Percentiles rank a stretch among this genome's conserved stretches.
Conservation (phyloP, 2,888 invertebrate genomes). For the Coleophora deauratella region DNA sequence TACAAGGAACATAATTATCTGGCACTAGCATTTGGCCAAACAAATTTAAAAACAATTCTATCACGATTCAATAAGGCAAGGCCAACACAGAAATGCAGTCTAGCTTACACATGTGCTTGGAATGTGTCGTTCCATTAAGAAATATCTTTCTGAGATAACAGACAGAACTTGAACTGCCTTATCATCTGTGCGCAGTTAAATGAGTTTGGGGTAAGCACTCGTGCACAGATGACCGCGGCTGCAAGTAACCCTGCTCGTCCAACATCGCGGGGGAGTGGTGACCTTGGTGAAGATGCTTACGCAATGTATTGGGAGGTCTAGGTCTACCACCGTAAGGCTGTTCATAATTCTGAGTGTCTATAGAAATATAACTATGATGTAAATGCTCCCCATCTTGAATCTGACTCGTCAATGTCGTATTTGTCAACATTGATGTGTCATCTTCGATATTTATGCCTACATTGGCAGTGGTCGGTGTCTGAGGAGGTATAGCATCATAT, state of each 20-base stretch:
- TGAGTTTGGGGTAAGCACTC: slow-evolving; percentile 69
- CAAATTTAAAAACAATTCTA: slow-evolving; percentile 37
- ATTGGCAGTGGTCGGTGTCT: slow-evolving; percentile 68
- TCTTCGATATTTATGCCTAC: slow-evolving; percentile 71
- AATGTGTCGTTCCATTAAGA: slow-evolving; percentile 66
- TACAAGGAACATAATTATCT: slow-evolving; percentile 44
- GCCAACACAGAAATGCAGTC: slow-evolving; percentile 48
- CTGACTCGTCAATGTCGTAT: slow-evolving; percentile 76
- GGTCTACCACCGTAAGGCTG: slow-evolving; percentile 63
- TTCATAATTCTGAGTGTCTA: slow-evolving; percentile 73
- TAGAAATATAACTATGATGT: slow-evolving; percentile 80
- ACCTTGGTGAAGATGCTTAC: slow-evolving; percentile 48
- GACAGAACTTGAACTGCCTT: slow-evolving; percentile 41
- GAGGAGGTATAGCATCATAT: slow-evolving; percentile 75
- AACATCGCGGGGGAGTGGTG: slow-evolving; percentile 63
- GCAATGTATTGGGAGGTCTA: slow-evolving; percentile 60
- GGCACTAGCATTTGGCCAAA: slow-evolving; percentile 37
- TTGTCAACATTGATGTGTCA: slow-evolving; percentile 76
- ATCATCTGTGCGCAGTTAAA: slow-evolving; percentile 62
- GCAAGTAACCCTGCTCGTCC: slow-evolving; percentile 70
- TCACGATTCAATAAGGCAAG: slow-evolving; percentile 57
- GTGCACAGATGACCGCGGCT: slow-evolving; percentile 66
- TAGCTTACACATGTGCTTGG: slow-evolving; percentile 64
- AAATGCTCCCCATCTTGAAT: slow-evolving; percentile 77
- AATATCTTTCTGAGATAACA: slow-evolving; percentile 57